A percentile compares a stretch with the other conserved stretches of the same genome.
Evolutionary conservation across 2,113 vertebrate species (phyloP).

Genomic region (Nycticryphes semicollaris): DNA sequence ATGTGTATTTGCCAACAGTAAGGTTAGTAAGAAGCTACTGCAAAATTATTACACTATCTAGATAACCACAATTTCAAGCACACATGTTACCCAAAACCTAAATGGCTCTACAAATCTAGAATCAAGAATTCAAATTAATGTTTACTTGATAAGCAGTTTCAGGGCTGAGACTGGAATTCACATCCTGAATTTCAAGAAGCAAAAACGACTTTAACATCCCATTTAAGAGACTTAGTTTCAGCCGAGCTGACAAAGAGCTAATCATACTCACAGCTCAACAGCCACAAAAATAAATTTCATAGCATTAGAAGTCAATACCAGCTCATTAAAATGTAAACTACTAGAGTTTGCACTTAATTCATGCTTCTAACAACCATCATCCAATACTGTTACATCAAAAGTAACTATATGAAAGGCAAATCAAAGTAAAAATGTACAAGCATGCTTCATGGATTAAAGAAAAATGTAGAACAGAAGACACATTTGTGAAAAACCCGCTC

Average conservation of each 20-base stretch:
- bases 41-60: background rate
- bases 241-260: background rate
- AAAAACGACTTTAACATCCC: background rate
- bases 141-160: background rate
- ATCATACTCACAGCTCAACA: background rate
- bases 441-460: background rate
- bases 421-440: constrained; percentile 3
- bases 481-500: background rate
- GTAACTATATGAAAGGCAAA: constrained; percentile 1
- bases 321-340: background rate
- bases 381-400: background rate
- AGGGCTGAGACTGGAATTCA: background rate
- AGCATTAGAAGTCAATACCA: background rate
- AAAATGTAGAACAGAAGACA: background rate
- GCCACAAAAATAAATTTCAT: background rate
- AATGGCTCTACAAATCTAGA: background rate
- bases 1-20: background rate
- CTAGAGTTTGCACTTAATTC: background rate
- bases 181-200: background rate
- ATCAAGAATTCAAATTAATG: background rate
- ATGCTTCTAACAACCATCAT: background rate
- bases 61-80: background rate
- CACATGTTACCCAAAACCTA: background rate
- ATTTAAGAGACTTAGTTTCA: background rate
- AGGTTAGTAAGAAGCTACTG: background rate